A percentile compares a stretch with the other conserved stretches of the same genome.
Conservation (phyloP, 2,797 vertebrate genomes). For the Spondyliosoma cantharus region DNA sequence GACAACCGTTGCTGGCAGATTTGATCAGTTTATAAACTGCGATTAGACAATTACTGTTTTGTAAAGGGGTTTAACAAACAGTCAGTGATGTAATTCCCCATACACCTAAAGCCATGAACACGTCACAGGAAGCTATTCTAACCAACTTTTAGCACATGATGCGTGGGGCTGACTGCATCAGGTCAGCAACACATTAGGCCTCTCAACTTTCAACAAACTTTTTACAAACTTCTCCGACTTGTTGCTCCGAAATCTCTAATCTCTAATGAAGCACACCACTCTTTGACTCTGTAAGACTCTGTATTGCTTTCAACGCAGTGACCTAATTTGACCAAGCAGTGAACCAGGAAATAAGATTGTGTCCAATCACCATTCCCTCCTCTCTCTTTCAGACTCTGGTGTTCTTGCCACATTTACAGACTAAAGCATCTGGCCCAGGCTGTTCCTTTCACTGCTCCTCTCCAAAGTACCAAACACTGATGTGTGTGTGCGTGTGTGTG, state of each 20-base stretch:
- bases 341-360: slow-evolving; percentile 53
- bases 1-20: neutral
- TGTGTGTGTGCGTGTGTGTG: slow-evolving; percentile 7
- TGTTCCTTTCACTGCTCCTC: slow-evolving; percentile 53
- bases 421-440: slow-evolving; percentile 56
- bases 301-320: slow-evolving; percentile 16
- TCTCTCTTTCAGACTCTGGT: slow-evolving; percentile 34
- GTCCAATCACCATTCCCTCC: slow-evolving; percentile 35
- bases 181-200: neutral
- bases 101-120: neutral
- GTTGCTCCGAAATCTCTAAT: slow-evolving; percentile 7
- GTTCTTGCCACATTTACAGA: slow-evolving; percentile 48
- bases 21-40: neutral
- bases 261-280: slow-evolving; percentile 7
- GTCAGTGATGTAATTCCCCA: neutral
- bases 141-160: neutral
- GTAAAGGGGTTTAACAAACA: neutral
- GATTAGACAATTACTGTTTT: neutral
- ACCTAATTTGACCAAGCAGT: slow-evolving; percentile 41
- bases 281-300: slow-evolving; percentile 5
- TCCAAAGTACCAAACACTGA: slow-evolving; percentile 30
- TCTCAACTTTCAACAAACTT: neutral
- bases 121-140: neutral
- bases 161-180: neutral
- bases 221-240: neutral